Percentiles rank a stretch among this genome's conserved stretches.
Conservation (phyloP, 2,113 vertebrate species). For the Hydrolagus affinis region DNA sequence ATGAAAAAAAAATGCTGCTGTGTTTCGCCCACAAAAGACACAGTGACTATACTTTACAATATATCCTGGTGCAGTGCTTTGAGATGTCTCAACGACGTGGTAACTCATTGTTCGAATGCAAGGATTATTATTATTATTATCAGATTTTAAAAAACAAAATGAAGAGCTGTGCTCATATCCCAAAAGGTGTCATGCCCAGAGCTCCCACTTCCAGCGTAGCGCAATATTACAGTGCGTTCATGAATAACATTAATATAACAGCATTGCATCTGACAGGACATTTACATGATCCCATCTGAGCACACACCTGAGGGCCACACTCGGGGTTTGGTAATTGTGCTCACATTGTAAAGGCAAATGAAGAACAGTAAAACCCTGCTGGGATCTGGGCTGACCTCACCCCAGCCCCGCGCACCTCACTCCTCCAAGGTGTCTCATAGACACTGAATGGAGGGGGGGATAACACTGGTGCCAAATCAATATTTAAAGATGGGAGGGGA, state of each 20-base stretch:
- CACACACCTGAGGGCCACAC: slow-evolving; percentile 66
- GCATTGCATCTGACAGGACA: slow-evolving; percentile 63
- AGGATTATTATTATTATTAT: no score
- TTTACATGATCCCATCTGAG: slow-evolving; percentile 73
- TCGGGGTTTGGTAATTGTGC: slow-evolving; percentile 56
- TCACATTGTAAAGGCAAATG: slow-evolving; percentile 70
- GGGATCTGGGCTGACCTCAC: slow-evolving; percentile 62
- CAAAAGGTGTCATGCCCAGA: slow-evolving; percentile 18
- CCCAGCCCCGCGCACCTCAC: slow-evolving; percentile 55
- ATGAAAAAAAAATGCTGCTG: no score
- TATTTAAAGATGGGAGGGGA: slow-evolving; percentile 37
- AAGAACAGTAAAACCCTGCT: slow-evolving; percentile 70
- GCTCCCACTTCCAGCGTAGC: slow-evolving; percentile 48
- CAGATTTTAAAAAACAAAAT: no score
- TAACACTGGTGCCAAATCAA: slow-evolving; percentile 62
- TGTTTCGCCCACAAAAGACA: no score
- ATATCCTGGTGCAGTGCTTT: no score
- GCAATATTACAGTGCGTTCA: slow-evolving; percentile 60
- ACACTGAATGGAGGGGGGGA: slow-evolving; percentile 67
- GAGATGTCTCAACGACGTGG: no score
- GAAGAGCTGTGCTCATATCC: slow-evolving; percentile 16
- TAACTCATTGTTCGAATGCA: no score
- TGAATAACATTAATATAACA: slow-evolving; percentile 64
- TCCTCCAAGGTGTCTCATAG: slow-evolving; percentile 67
- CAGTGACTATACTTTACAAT: no score